A percentile compares a stretch with the other conserved stretches of the same genome.
Conservation (phyloP, 2,113 vertebrate genomes). For the Narcine bancroftii region DNA sequence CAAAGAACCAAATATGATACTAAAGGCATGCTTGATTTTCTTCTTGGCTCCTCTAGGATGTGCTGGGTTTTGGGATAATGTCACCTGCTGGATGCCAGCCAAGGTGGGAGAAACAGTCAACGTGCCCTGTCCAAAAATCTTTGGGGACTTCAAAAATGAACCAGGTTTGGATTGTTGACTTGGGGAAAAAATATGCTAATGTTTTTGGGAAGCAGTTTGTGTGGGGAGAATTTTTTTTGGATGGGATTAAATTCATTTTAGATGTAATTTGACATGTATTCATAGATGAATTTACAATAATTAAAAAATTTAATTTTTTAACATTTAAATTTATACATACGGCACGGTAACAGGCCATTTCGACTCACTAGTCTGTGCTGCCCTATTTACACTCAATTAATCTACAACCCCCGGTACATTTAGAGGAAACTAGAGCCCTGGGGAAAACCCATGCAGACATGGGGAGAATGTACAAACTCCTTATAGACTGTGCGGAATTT, state of each 20-base stretch:
- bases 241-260: neutral
- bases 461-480: too few relatives aligned
- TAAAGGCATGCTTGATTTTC: slow-evolving; percentile 19
- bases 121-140: slow-evolving; percentile 61
- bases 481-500: too few relatives aligned
- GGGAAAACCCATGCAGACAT: too few relatives aligned
- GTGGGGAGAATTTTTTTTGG: neutral
- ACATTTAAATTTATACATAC: too few relatives aligned
- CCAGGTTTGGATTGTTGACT: slow-evolving; percentile 49
- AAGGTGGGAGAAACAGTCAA: slow-evolving; percentile 67
- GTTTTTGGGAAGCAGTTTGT: neutral
- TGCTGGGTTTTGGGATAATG: slow-evolving; percentile 66
- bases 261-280: neutral
- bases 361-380: too few relatives aligned
- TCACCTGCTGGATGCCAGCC: slow-evolving; percentile 65
- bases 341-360: too few relatives aligned
- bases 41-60: slow-evolving; percentile 54
- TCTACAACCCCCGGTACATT: too few relatives aligned
- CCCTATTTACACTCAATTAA: too few relatives aligned
- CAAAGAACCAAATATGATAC: neutral
- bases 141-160: slow-evolving; percentile 52
- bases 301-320: too few relatives aligned
- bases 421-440: too few relatives aligned
- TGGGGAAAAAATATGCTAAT: neutral
- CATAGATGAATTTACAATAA: neutral